These are phyloP conservation scores for Sparidentex hasta DNA, from an alignment of 2,797 vertebrate genomes.

Conservation along the genomic window DNA sequence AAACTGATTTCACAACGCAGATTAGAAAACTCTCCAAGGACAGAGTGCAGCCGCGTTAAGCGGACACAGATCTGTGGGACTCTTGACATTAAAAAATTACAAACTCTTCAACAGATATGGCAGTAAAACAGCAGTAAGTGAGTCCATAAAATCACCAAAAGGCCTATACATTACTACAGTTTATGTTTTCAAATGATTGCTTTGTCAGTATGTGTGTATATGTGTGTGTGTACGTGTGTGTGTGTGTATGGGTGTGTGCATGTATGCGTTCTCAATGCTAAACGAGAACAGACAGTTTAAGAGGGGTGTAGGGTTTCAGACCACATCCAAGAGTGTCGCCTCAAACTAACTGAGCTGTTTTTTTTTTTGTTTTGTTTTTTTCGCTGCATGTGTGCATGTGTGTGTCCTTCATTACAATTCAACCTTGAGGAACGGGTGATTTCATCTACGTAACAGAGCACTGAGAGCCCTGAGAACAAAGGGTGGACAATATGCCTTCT, in stretches of 20 bases:
- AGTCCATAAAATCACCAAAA: slow-evolving; percentile 28
- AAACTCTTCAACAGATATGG: slow-evolving; percentile 19
- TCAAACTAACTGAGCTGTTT: slow-evolving; percentile 36
- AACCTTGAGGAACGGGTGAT: slow-evolving; percentile 57
- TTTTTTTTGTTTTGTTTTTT: slow-evolving; percentile 20
- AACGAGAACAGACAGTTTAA: slow-evolving; percentile 59
- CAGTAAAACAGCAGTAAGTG: slow-evolving; percentile 6
- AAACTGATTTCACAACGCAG: slow-evolving; percentile 46
- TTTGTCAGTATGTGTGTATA: slow-evolving; percentile 17
- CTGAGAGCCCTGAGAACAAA: slow-evolving; percentile 35
- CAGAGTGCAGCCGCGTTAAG: neutral
- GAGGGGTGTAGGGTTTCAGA: slow-evolving; percentile 43
- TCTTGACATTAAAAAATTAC: neutral
- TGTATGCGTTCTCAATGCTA: slow-evolving; percentile 26
- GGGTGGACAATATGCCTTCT: slow-evolving; percentile 15
- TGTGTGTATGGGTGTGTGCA: slow-evolving; percentile 6
- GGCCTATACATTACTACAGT: slow-evolving; percentile 34
- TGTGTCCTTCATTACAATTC: slow-evolving; percentile 50
- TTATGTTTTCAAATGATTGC: slow-evolving; percentile 19
- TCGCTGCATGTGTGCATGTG: slow-evolving; percentile 17
- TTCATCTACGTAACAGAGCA: slow-evolving; percentile 54
- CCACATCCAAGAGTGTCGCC: slow-evolving; percentile 39
- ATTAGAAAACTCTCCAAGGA: slow-evolving; percentile 4
- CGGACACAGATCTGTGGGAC: neutral
- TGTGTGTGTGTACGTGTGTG: slow-evolving; percentile 12